These are phyloP conservation scores for Urosaurus nigricauda DNA, from an alignment of 2,797 vertebrate genomes.

Conservation along the genomic window DNA sequence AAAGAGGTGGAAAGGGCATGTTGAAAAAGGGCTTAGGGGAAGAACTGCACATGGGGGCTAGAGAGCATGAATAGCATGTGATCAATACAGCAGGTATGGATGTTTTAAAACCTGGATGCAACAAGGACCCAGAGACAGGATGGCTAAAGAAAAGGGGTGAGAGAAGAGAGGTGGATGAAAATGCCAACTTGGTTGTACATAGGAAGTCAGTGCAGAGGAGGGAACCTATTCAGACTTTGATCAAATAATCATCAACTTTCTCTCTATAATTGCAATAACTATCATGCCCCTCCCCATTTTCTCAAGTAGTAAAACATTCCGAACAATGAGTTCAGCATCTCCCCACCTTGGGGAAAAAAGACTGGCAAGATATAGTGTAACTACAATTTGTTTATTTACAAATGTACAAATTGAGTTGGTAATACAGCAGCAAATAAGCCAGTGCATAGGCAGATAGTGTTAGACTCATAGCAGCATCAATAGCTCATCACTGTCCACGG, in stretches of 20 bases:
- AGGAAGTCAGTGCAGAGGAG: too few species aligned
- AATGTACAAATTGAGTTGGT: background rate
- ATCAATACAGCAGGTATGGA: background rate
- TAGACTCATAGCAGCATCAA: background rate
- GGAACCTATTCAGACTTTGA: background rate
- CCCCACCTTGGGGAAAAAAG: background rate
- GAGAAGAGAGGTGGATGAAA: background rate
- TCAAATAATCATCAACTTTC: background rate
- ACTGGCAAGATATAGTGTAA: background rate
- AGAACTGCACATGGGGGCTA: background rate
- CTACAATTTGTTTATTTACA: constrained; percentile 36
- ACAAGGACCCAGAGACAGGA: background rate
- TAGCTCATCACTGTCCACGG: too few species aligned
- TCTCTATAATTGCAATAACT: background rate
- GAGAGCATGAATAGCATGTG: too few species aligned
- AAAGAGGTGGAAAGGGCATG: background rate
- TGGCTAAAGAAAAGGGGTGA: background rate
- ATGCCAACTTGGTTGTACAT: background rate
- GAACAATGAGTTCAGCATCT: background rate
- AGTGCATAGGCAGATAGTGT: background rate
- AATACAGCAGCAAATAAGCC: constrained; percentile 8
- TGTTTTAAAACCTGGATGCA: background rate
- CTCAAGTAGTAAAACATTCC: background rate
- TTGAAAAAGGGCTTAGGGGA: background rate
- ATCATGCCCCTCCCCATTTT: background rate